Evolutionary conservation across 2,888 invertebrate genomes (phyloP), one percentile per base, ranked within the genome.

Genomic region (Ormyrus labotus): DNA sequence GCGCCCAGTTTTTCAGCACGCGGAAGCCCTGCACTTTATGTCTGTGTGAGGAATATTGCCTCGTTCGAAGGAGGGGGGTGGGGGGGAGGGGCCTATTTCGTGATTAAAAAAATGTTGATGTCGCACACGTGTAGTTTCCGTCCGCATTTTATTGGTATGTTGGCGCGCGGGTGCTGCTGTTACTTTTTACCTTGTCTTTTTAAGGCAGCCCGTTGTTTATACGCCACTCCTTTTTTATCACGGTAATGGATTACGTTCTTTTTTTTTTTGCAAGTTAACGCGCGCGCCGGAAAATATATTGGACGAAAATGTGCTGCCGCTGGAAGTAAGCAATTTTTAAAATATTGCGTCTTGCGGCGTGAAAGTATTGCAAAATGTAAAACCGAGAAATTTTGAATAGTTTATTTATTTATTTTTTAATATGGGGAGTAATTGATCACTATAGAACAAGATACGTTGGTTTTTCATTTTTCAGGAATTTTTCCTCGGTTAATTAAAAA

Each of bases 41-140:
- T 19, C 2, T 8, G 34, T 19, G 67, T 5, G 6, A 7, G 10
- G 69, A 81, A 81, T 34, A 81, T 81, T 74, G 65, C 69, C 51
- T 53, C 9, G n/a, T 10, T 4, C 34, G 3, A 34, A 9, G 57
- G 45, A 11, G 11, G 45, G 7, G 45, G 7, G 10, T 9, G 7
- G 9, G 34, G 11, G 50, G 19, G 7, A 34, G 6, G 6, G 57
- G 19, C 55, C 70, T 78, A 78, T 78, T 74, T 78, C 50, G 65
- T 81, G 77, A 81, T 81, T 81, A 78, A 78, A 81, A 34, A 81
- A 81, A 81, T 73, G 81, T 73, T 81, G 73, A 73, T 77, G 73
- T 55, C 69, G 65, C 74, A 45, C 78, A 61, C 58, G 51, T 63
- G 65, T 51, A n/a, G 60, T 45, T 63, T 10, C 7, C 7, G 34